A percentile compares a stretch with the other conserved stretches of the same genome.
These are phyloP conservation scores for Dastarcus helophoroides DNA, from an alignment of 2,888 invertebrate genomes.

Conservation along the genomic window DNA sequence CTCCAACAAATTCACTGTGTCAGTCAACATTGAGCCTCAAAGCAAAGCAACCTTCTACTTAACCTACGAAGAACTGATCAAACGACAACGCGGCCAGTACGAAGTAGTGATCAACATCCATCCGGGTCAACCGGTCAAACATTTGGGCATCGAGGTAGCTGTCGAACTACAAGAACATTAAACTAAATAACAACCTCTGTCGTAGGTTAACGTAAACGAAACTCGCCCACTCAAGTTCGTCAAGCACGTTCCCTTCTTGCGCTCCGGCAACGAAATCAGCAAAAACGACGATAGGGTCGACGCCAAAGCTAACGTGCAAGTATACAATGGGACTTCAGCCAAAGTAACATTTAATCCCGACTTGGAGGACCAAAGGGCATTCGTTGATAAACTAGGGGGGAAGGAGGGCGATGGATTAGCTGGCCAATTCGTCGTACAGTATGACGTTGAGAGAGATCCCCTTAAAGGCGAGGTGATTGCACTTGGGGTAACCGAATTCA, in stretches of 20 bases:
- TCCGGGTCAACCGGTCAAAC: slow-evolving; percentile 53
- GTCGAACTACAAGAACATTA: too few species aligned
- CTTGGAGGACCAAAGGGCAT: slow-evolving; percentile 43
- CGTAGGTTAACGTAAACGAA: slow-evolving; percentile 53
- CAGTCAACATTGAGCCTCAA: slow-evolving; percentile 53
- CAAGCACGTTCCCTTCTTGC: slow-evolving; percentile 44
- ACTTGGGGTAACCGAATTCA: too few species aligned
- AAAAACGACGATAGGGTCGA: slow-evolving; percentile 40
- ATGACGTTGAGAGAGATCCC: slow-evolving; percentile 51
- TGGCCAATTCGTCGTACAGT: slow-evolving; percentile 57
- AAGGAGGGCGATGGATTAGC: slow-evolving; percentile 39
- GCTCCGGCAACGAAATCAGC: slow-evolving; percentile 52
- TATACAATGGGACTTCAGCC: slow-evolving; percentile 22
- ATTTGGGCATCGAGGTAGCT: slow-evolving; percentile 47
- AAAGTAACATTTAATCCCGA: slow-evolving; percentile 47
- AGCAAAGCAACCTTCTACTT: slow-evolving; percentile 55
- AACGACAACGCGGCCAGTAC: slow-evolving; percentile 52
- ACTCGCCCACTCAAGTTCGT: slow-evolving; percentile 47
- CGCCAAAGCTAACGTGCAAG: slow-evolving; percentile 25
- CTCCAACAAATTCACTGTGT: slow-evolving; percentile 57
- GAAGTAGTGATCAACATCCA: slow-evolving; percentile 57
- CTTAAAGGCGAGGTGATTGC: slow-evolving; percentile 44
- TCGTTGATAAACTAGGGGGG: slow-evolving; percentile 33
- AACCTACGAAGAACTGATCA: slow-evolving; percentile 61
- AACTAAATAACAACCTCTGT: too few species aligned